Conservation (phyloP, 2,888 invertebrate genomes). For the Chelonus formosanus region DNA sequence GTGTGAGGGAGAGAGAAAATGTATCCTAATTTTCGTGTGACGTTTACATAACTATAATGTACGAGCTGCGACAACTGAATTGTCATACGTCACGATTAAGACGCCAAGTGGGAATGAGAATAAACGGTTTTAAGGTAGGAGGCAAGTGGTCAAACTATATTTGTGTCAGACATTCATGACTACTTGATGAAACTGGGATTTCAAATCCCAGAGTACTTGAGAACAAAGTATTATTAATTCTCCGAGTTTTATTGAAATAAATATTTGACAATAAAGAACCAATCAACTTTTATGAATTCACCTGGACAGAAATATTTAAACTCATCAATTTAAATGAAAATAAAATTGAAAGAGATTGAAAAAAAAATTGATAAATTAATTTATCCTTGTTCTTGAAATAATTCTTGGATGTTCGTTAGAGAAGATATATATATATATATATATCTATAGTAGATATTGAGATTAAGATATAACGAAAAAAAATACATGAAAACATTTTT, state of each 20-base stretch:
- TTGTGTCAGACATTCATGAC: not conserved
- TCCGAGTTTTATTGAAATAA: no score
- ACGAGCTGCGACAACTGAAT: not conserved
- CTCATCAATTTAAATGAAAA: no score
- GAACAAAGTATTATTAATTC: no score
- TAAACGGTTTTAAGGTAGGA: slow-evolving; percentile 3
- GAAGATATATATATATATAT: no score
- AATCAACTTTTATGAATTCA: no score
- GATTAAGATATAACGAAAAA: not conserved
- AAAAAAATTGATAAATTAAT: no score
- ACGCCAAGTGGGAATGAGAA: slow-evolving; percentile 18
- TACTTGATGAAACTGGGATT: not conserved
- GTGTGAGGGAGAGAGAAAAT: not conserved
- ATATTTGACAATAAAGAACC: no score
- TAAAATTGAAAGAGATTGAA: no score
- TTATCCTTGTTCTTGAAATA: no score
- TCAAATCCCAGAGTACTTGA: no score
- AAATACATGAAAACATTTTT: slow-evolving; percentile 1
- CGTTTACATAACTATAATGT: slow-evolving; percentile 14
- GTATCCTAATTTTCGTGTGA: slow-evolving; percentile 6
- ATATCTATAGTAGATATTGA: not conserved
- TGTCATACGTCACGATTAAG: slow-evolving; percentile 13
- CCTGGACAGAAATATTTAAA: no score
- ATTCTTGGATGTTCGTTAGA: no score
- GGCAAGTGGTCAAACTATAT: slow-evolving; percentile 9